Evolutionary conservation across 2,113 vertebrate species (phyloP), one percentile per base, ranked within the genome.

Genomic region (Rhodinocichla rosea): DNA sequence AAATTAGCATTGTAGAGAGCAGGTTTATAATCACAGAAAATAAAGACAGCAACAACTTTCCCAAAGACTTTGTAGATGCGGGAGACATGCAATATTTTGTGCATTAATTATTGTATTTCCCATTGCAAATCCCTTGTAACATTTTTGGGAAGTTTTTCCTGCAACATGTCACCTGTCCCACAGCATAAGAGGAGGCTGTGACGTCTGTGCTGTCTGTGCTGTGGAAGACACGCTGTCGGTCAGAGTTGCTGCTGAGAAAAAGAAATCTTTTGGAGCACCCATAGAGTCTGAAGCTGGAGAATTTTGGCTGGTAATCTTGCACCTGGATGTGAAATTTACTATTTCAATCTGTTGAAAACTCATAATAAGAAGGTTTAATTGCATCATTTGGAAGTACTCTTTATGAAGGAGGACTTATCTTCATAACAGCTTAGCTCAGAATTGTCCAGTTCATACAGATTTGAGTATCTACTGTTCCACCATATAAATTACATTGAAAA

Each of bases 151-250:
- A 91, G 39, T n/a, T 55, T 40, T 75, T 7, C 12, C n/a, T 76
- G 18, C 10, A 50, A 40, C 19, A 52, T 68, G 30, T 2, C 6
- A 15, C 23, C 19, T 52, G 27, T 85, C 23, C 30, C 18, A 37
- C 0, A 0, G 20, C 32, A 68, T 42, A 40, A 92, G 87, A 80
- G 37, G 40, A 30, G 45, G 11, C 15, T 78, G 63, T 0, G 0
- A 15, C 75, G 32, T 37, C 10, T 13, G 37, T 1, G 1, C 17
- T 79, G 32, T 37, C 10, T 13, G 37, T 1, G 1, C 17, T 44
- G 18, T 10, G 10, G 15, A 49, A n/a, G 10, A 35, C 0, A 1
- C 0, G 0, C 16, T 44, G 14, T 15, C 0, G 0, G 5, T 28
- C 44, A 59, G 45, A n/a, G 27, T 15, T 90, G 45, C 37, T 15